phyloP scores from a whole-genome alignment of 2,888 invertebrate genomes.

The Boloria selene region DNA sequence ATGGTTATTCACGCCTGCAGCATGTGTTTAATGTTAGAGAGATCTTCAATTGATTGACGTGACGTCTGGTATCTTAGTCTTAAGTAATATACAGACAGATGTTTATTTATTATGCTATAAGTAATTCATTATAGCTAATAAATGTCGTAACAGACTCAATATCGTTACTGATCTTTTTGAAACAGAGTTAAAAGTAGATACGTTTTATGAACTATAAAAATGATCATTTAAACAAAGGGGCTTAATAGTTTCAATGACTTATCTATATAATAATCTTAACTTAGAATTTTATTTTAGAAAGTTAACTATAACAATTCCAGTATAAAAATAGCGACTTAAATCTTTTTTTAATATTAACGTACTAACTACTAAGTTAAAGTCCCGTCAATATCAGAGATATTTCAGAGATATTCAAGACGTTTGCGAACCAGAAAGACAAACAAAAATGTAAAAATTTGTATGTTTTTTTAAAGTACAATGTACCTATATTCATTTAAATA shows the following conservation, averaged over 20 bases:
- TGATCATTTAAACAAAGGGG: constrained; percentile 28
- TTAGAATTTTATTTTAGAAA: background rate
- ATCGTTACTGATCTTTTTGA: constrained; percentile 32
- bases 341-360: too few relatives aligned
- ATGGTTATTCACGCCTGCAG: constrained; percentile 67
- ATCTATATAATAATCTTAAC: constrained; percentile 14
- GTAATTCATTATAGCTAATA: constrained; percentile 47
- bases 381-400: too few relatives aligned
- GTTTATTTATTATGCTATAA: constrained; percentile 47
- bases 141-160: constrained; percentile 42
- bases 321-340: too few relatives aligned
- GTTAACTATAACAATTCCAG: background rate
- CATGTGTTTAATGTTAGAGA: constrained; percentile 75
- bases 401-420: too few relatives aligned
- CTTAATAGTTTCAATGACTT: constrained; percentile 28
- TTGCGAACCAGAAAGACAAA: too few relatives aligned
- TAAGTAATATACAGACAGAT: constrained; percentile 48
- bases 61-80: constrained; percentile 61
- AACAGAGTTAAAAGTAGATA: constrained; percentile 16
- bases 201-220: constrained; percentile 38
- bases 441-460: too few relatives aligned
- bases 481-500: too few relatives aligned
- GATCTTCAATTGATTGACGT: constrained; percentile 77
- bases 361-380: too few relatives aligned
- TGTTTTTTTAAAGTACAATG: too few relatives aligned